phyloP scores from a whole-genome alignment of 2,113 vertebrate genomes.

The Paratilapia polleni region DNA sequence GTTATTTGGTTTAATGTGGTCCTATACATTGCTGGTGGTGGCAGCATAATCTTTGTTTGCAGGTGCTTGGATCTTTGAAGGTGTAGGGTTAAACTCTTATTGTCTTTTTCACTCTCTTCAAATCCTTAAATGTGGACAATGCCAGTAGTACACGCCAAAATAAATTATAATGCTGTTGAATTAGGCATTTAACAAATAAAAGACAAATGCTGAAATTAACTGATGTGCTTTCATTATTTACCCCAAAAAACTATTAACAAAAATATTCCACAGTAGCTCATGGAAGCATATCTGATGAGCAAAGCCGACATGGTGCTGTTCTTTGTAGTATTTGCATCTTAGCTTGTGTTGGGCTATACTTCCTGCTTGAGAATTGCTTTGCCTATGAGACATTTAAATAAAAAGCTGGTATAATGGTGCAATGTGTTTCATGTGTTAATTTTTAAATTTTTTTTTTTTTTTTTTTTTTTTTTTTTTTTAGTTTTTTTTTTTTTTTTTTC shows the following conservation, averaged over 20 bases:
- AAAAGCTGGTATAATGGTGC: not conserved
- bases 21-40: not conserved
- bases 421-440: not conserved
- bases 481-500: no score
- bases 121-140: not conserved
- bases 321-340: not conserved
- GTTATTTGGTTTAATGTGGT: not conserved
- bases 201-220: not conserved
- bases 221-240: not conserved
- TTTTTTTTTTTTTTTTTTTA: no score
- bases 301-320: not conserved
- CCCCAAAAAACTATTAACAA: not conserved
- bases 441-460: no score
- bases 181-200: not conserved
- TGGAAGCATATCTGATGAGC: not conserved
- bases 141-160: not conserved
- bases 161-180: not conserved
- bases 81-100: not conserved
- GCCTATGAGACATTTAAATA: not conserved
- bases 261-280: not conserved
- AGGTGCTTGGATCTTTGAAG: constrained; percentile 1
- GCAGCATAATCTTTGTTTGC: constrained; percentile 24
- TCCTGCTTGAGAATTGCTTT: not conserved
- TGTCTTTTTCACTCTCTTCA: not conserved
- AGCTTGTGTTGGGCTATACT: not conserved